Percentiles rank a stretch among this genome's conserved stretches.
Conservation (phyloP, 1,140 invertebrate genomes). For the Eufriesea mexicana region DNA sequence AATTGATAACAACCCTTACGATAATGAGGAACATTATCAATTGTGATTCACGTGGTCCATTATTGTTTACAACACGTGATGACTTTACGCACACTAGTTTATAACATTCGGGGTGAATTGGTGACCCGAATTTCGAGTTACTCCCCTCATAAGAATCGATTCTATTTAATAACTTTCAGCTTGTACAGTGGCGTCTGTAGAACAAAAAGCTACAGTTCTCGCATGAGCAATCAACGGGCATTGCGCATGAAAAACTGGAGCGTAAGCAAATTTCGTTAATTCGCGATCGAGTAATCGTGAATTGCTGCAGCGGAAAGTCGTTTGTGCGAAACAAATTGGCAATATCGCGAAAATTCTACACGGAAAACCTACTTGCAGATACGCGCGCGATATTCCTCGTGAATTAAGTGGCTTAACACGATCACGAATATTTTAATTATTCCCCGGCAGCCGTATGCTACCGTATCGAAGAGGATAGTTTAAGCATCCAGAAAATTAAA, state of each 20-base stretch:
- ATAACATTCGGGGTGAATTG: background rate
- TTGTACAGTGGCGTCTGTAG: background rate
- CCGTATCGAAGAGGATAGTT: background rate
- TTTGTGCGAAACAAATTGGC: slow-evolving; percentile 44
- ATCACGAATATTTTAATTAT: background rate
- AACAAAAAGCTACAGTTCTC: slow-evolving; percentile 28
- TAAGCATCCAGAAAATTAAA: background rate
- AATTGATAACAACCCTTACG: no score
- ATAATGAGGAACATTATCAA: no score
- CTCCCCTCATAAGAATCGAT: slow-evolving; percentile 7
- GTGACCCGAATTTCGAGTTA: background rate
- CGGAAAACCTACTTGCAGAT: background rate
- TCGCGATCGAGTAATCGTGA: slow-evolving; percentile 44
- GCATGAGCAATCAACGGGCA: slow-evolving; percentile 35
- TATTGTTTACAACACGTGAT: background rate
- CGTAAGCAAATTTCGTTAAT: slow-evolving; percentile 56
- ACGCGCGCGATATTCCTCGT: no score
- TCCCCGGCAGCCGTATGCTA: background rate
- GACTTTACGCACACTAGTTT: background rate
- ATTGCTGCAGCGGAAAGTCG: slow-evolving; percentile 30
- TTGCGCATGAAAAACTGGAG: slow-evolving; percentile 40
- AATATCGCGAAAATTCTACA: slow-evolving; percentile 21
- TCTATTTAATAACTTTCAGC: slow-evolving; percentile 36
- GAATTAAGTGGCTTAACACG: background rate
- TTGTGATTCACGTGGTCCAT: background rate